phyloP scores from a whole-genome alignment of 2,888 invertebrate genomes.

The Argyresthia albistria region DNA sequence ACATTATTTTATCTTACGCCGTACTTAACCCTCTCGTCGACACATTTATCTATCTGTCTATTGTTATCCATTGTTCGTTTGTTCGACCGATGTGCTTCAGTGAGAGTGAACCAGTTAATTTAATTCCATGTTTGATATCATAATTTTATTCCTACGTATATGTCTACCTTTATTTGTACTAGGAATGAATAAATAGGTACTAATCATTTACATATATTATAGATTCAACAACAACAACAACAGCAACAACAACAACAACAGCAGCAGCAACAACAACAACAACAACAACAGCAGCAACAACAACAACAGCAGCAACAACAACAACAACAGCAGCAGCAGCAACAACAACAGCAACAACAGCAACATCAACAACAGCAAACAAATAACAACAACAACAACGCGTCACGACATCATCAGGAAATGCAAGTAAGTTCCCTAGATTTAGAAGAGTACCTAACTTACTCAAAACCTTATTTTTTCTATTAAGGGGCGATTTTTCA shows the following conservation, averaged over 20 bases:
- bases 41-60: too few relatives aligned
- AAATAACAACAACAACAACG: conserved; percentile 41
- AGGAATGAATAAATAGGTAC: background rate
- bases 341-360: conserved; percentile 55
- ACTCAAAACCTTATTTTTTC: too few relatives aligned
- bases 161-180: background rate
- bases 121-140: too few relatives aligned
- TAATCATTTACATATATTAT: background rate
- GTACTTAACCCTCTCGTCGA: too few relatives aligned
- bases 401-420: conserved; percentile 62
- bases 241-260: conserved; percentile 27
- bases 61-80: too few relatives aligned
- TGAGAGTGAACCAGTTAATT: too few relatives aligned
- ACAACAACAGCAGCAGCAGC: conserved; percentile 14
- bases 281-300: conserved; percentile 48
- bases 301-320: conserved; percentile 25
- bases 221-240: conserved; percentile 29
- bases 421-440: conserved; percentile 58
- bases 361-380: conserved; percentile 30
- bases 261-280: conserved; percentile 41
- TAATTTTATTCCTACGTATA: too few relatives aligned
- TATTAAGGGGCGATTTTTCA: too few relatives aligned
- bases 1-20: too few relatives aligned
- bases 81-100: too few relatives aligned
- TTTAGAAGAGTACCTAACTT: too few relatives aligned